phyloP scores from a whole-genome alignment of 2,888 invertebrate species.

The Heliconius sara region DNA sequence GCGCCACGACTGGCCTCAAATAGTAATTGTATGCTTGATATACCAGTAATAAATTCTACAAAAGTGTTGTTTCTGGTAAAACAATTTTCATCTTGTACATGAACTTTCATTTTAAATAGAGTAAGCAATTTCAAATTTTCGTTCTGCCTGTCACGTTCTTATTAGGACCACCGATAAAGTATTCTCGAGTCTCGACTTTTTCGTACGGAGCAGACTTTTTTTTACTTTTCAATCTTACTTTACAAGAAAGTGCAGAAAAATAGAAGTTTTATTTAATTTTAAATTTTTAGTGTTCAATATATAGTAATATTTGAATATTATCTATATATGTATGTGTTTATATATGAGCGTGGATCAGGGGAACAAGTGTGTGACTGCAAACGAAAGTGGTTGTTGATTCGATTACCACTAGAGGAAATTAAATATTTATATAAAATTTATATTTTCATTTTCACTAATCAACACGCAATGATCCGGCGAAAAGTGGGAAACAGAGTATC shows the following conservation, averaged over 20 bases:
- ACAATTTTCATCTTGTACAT: background rate
- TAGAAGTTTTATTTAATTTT: too few relatives aligned
- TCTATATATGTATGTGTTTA: background rate
- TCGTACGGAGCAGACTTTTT: background rate
- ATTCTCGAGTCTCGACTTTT: background rate
- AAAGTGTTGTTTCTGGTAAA: background rate
- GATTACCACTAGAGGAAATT: too few relatives aligned
- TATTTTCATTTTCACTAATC: too few relatives aligned
- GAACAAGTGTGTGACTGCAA: too few relatives aligned
- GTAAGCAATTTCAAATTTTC: conserved; percentile 8
- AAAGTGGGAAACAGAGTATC: too few relatives aligned
- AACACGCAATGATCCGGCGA: too few relatives aligned
- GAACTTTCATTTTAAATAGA: background rate
- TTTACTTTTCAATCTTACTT: background rate
- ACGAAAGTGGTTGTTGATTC: too few relatives aligned
- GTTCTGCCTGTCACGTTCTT: conserved; percentile 5
- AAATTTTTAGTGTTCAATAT: background rate
- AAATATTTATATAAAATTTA: too few relatives aligned
- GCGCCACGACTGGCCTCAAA: too few relatives aligned
- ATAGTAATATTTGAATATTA: background rate
- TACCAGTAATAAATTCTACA: too few relatives aligned
- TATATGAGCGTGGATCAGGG: too few relatives aligned
- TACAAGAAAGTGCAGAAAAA: background rate
- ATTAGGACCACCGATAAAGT: background rate
- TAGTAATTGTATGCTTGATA: too few relatives aligned